Conservation (phyloP, 2,888 invertebrate genomes). For the Ormyrus thymus region DNA sequence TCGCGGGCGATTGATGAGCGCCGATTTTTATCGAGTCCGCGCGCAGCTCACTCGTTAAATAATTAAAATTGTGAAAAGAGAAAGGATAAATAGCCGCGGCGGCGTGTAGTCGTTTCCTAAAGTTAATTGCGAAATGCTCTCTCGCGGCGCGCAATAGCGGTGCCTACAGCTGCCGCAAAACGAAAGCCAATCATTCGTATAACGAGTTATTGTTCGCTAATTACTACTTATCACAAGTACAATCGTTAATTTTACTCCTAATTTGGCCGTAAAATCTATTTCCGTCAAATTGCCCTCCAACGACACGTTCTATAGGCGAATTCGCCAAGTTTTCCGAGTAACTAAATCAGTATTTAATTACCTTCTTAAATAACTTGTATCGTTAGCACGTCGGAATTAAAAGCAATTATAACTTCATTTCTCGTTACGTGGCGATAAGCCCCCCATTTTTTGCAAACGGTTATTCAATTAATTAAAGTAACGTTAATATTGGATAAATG, state of each 20-base stretch:
- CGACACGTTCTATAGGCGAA: slow-evolving; percentile 14
- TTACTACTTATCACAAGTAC: slow-evolving; percentile 37
- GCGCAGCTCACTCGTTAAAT: too few species aligned
- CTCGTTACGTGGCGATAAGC: too few species aligned
- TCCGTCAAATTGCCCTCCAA: slow-evolving; percentile 10
- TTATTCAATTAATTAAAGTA: too few species aligned
- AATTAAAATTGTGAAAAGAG: not conserved
- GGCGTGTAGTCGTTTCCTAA: slow-evolving; percentile 11
- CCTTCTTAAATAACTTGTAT: not conserved
- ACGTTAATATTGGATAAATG: too few species aligned
- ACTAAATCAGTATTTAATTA: slow-evolving; percentile 22
- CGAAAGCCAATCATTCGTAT: slow-evolving; percentile 33
- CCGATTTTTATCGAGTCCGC: too few species aligned
- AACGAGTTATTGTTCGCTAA: slow-evolving; percentile 47
- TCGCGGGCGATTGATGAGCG: too few species aligned
- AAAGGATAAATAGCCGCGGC: not conserved
- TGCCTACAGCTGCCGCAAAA: slow-evolving; percentile 6
- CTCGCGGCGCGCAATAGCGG: slow-evolving; percentile 2
- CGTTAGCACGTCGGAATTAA: too few species aligned
- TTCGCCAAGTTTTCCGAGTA: slow-evolving; percentile 19
- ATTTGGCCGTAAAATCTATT: slow-evolving; percentile 42
- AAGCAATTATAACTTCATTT: too few species aligned
- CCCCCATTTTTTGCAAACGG: too few species aligned
- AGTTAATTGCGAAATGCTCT: slow-evolving; percentile 24
- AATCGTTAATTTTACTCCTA: slow-evolving; percentile 36